A percentile compares a stretch with the other conserved stretches of the same genome.
Conservation (phyloP, 2,797 vertebrate species). For the Amblyopsis hoosieri region DNA sequence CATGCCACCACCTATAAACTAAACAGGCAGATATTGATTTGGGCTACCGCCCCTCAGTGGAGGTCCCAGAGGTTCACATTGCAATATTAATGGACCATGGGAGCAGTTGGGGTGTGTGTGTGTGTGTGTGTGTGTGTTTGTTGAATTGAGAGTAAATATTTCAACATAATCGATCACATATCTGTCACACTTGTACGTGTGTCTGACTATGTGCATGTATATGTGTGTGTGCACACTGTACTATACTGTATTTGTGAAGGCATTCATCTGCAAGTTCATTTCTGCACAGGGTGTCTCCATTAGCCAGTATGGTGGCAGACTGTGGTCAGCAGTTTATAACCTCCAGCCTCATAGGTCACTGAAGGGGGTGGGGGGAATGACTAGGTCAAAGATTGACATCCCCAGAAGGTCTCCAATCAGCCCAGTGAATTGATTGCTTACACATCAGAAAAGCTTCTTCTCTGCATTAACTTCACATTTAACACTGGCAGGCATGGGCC, state of each 20-base stretch:
- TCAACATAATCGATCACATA: too few relatives aligned
- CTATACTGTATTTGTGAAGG: neutral
- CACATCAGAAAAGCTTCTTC: conserved; percentile 63
- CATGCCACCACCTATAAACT: conserved; percentile 76
- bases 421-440: conserved; percentile 72
- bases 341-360: conserved; percentile 67
- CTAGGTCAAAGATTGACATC: conserved; percentile 71
- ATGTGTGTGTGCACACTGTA: conserved; percentile 23
- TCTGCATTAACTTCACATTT: conserved; percentile 63
- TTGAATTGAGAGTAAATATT: neutral
- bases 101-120: conserved; percentile 8
- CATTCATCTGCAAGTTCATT: too few relatives aligned
- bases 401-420: conserved; percentile 68
- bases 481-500: conserved; percentile 26
- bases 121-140: neutral
- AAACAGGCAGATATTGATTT: conserved; percentile 81
- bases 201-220: conserved; percentile 34
- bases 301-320: conserved; percentile 38
- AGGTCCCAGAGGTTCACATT: conserved; percentile 59
- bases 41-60: conserved; percentile 54
- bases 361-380: conserved; percentile 34
- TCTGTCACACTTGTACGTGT: conserved; percentile 1
- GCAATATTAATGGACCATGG: conserved; percentile 72
- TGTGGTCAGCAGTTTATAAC: conserved; percentile 75
- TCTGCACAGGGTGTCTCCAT: conserved; percentile 49